Conservation (phyloP, 2,888 invertebrate species). For the Drosophila bunnanda region DNA sequence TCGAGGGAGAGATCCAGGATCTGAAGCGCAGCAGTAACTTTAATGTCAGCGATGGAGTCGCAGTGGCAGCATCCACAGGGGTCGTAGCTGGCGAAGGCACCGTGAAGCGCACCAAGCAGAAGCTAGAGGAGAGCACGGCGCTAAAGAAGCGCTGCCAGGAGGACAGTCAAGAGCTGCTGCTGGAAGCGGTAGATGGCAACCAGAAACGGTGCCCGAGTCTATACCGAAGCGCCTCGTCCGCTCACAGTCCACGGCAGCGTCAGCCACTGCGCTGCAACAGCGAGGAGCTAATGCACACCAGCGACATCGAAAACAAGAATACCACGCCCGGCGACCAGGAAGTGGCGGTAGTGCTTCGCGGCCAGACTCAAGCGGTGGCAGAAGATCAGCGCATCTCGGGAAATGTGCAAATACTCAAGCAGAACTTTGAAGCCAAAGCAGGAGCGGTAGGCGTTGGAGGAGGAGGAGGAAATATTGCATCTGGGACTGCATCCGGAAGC, state of each 20-base stretch:
- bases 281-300: conserved; percentile 84
- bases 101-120: conserved; percentile 89
- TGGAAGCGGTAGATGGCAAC: conserved; percentile 35
- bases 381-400: conserved; percentile 86
- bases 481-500: conserved; percentile 13
- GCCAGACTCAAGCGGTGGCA: conserved; percentile 67
- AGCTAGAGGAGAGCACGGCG: conserved; percentile 86
- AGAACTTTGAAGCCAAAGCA: conserved; percentile 93
- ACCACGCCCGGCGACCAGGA: conserved; percentile 55
- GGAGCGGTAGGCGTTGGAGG: conserved; percentile 51
- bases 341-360: conserved; percentile 61
- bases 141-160: conserved; percentile 83
- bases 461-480: conserved; percentile 22
- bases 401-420: conserved; percentile 93
- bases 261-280: conserved; percentile 83
- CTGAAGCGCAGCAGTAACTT: conserved; percentile 73
- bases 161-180: conserved; percentile 44
- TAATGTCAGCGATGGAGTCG: conserved; percentile 46
- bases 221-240: conserved; percentile 82
- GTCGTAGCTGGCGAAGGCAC: conserved; percentile 85
- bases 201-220: conserved; percentile 74
- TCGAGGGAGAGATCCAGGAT: conserved; percentile 84
- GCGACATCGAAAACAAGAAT: conserved; percentile 80
- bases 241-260: conserved; percentile 77
- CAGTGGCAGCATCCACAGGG: background rate